A percentile compares a stretch with the other conserved stretches of the same genome.
These are phyloP conservation scores for Notocelia uddmanniana DNA, from an alignment of 2,888 invertebrate species.

Conservation along the genomic window DNA sequence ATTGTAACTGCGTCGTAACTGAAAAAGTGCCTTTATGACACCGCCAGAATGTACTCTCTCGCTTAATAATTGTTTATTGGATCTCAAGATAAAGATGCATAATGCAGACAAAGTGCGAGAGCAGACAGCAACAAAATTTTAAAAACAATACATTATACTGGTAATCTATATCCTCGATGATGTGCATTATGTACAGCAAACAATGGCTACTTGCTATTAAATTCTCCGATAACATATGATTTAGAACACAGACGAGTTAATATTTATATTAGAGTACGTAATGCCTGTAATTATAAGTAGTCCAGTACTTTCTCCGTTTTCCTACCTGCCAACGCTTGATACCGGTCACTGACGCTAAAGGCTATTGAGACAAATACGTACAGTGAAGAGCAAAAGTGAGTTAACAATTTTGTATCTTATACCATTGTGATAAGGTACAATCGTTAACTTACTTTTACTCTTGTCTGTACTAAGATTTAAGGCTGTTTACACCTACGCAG, in stretches of 20 bases:
- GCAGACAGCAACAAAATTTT: background rate
- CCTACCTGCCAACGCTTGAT: constrained; percentile 11
- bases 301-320: constrained; percentile 36
- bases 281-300: constrained; percentile 39
- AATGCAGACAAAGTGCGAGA: no score
- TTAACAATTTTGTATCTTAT: no score
- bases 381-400: constrained; percentile 7
- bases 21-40: no score
- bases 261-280: constrained; percentile 28
- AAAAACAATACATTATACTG: background rate
- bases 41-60: no score
- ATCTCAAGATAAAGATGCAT: no score
- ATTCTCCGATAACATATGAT: background rate
- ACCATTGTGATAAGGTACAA: no score
- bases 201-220: background rate
- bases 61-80: no score
- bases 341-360: constrained; percentile 30
- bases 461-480: no score
- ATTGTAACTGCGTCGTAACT: no score
- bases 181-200: background rate
- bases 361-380: constrained; percentile 1
- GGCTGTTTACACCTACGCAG: constrained; percentile 3
- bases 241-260: constrained; percentile 24
- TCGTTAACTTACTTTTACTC: no score
- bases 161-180: background rate